Evolutionary conservation across 2,797 vertebrate species (phyloP).

Genomic region (Acrossocheilus fasciatus): DNA sequence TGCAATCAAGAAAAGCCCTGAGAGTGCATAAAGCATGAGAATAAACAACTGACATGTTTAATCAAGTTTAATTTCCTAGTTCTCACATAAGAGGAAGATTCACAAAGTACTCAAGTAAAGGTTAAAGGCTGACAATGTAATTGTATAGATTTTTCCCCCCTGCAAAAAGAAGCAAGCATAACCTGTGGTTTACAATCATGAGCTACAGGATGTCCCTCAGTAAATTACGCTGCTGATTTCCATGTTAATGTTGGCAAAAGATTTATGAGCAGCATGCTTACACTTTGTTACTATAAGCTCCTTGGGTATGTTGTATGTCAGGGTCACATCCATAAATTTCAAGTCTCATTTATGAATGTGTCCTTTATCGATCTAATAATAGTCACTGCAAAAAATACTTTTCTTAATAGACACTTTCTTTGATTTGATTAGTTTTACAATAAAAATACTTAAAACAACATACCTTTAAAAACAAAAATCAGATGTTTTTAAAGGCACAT

Average conservation of each 20-base stretch:
- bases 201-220: constrained; percentile 22
- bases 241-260: constrained; percentile 47
- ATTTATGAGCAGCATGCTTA: constrained; percentile 47
- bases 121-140: constrained; percentile 30
- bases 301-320: constrained; percentile 32
- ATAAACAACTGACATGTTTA: constrained; percentile 49
- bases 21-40: constrained; percentile 45
- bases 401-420: background rate
- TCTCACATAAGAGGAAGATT: constrained; percentile 32
- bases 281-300: constrained; percentile 22
- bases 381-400: constrained; percentile 16
- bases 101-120: constrained; percentile 28
- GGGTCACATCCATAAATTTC: constrained; percentile 26
- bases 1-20: constrained; percentile 48
- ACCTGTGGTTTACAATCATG: constrained; percentile 43
- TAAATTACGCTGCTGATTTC: constrained; percentile 53
- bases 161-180: constrained; percentile 12
- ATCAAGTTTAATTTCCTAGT: constrained; percentile 41
- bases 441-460: background rate
- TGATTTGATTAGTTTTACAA: background rate
- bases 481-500: background rate
- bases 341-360: constrained; percentile 26
- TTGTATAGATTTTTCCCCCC: constrained; percentile 27
- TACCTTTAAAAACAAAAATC: background rate
- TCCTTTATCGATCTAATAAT: constrained; percentile 42